Evolutionary conservation across 2,888 invertebrate species (phyloP).

Genomic region (Pocota personata): DNA sequence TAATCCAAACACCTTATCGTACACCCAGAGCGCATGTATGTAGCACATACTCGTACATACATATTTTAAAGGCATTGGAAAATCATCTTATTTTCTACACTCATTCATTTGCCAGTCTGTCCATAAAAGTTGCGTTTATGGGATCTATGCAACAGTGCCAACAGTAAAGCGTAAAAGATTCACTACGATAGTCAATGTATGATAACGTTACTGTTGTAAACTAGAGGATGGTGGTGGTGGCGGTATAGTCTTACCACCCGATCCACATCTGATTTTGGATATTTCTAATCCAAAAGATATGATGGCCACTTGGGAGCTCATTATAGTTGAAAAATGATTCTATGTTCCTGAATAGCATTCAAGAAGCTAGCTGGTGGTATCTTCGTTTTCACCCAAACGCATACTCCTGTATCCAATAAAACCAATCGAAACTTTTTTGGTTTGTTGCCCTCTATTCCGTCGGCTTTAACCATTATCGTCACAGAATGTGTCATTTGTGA

Average conservation of each 20-base stretch:
- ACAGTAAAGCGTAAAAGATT: not conserved
- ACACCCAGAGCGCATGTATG: not conserved
- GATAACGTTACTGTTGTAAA: conserved; percentile 22
- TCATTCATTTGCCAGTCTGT: not conserved
- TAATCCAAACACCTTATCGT: conserved; percentile 47
- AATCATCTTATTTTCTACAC: not conserved
- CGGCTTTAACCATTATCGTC: conserved; percentile 61
- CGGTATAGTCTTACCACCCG: conserved; percentile 16
- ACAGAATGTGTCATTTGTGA: conserved; percentile 68
- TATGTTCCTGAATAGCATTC: not conserved
- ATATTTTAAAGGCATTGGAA: conserved; percentile 26
- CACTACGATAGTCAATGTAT: not conserved
- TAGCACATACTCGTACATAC: not conserved
- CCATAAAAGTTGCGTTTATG: conserved; percentile 3
- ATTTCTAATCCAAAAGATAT: conserved; percentile 49
- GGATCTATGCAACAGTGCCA: conserved; percentile 38
- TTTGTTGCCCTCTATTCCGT: conserved; percentile 32
- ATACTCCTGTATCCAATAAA: conserved; percentile 15
- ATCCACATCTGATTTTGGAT: conserved; percentile 29
- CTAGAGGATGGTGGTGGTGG: not conserved
- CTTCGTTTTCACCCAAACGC: conserved; percentile 3
- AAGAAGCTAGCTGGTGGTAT: conserved; percentile 2
- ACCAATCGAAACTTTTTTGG: conserved; percentile 42
- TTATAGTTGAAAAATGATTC: conserved; percentile 70
- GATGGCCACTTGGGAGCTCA: conserved; percentile 69